Conservation (phyloP, 2,888 invertebrate genomes). For the Orthosia incerta region DNA sequence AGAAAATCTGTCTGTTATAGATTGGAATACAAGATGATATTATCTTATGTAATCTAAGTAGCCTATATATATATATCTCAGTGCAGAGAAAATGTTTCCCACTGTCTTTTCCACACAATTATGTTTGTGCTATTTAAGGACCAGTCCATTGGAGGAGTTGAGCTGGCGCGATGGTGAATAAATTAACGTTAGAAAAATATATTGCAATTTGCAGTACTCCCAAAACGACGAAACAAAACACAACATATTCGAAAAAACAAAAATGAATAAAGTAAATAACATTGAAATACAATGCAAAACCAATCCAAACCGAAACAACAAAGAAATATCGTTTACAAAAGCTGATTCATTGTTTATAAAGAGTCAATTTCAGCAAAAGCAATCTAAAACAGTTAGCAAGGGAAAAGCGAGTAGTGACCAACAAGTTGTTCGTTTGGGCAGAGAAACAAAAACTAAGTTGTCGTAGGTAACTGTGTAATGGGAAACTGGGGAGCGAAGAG, state of each 20-base stretch:
- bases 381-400: constrained; percentile 68
- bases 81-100: no score
- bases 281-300: constrained; percentile 33
- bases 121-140: not conserved
- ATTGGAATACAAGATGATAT: no score
- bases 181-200: not conserved
- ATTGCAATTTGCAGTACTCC: not conserved
- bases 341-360: constrained; percentile 55
- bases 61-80: no score
- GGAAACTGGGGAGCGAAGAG: constrained; percentile 54
- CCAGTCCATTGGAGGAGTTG: not conserved
- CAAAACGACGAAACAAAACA: not conserved
- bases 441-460: constrained; percentile 69
- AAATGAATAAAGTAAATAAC: not conserved
- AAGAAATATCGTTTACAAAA: constrained; percentile 41
- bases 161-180: not conserved
- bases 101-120: not conserved
- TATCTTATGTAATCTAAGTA: no score
- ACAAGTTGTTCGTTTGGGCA: constrained; percentile 67
- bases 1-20: no score
- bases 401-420: constrained; percentile 56
- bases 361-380: constrained; percentile 61
- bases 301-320: constrained; percentile 30
- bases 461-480: constrained; percentile 58
- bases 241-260: not conserved